Evolutionary conservation across 2,797 vertebrate genomes (phyloP).

Genomic region (Gorsachius magnificus): DNA sequence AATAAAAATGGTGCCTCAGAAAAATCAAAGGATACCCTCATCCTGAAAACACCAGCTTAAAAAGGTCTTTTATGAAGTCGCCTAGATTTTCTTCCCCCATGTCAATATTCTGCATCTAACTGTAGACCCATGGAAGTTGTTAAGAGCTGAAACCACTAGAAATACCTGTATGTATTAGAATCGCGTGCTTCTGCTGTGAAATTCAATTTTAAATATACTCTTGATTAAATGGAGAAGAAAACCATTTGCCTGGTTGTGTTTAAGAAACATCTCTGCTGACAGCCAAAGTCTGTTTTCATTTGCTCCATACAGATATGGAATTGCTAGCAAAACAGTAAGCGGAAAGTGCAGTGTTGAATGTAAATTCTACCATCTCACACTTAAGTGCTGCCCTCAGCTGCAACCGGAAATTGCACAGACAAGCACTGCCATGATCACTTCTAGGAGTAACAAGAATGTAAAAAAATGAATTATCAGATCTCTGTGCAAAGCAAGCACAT

Average conservation of each 20-base stretch:
- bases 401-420: conserved; percentile 14
- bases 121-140: background rate
- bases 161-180: background rate
- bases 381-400: conserved; percentile 42
- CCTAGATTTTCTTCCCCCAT: background rate
- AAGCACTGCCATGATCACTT: background rate
- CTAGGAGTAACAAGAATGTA: background rate
- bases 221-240: conserved; percentile 28
- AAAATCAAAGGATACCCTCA: background rate
- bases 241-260: background rate
- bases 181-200: background rate
- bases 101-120: background rate
- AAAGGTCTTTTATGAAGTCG: background rate
- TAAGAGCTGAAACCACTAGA: background rate
- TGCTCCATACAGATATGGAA: background rate
- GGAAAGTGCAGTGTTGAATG: background rate
- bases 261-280: conserved; percentile 16
- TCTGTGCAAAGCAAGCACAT: background rate
- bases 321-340: conserved; percentile 7
- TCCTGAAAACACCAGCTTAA: background rate
- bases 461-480: background rate
- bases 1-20: background rate
- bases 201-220: background rate
- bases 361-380: conserved; percentile 15
- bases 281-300: conserved; percentile 22